Percentiles rank a stretch among this genome's conserved stretches.
These are phyloP conservation scores for Pterobdella sp. DNA, from an alignment of 2,888 invertebrate genomes.

Conservation along the genomic window DNA sequence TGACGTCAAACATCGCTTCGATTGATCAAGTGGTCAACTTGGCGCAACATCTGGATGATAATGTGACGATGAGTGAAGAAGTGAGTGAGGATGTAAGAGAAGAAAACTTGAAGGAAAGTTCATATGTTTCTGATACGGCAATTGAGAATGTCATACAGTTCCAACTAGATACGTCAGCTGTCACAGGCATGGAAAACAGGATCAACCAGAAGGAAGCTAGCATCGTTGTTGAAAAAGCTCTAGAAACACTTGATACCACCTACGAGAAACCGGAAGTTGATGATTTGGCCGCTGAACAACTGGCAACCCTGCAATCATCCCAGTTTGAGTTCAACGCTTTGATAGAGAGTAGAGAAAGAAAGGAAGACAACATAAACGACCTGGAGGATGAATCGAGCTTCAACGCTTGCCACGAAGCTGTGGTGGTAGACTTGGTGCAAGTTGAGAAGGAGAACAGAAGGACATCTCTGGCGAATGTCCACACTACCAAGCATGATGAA, in stretches of 20 bases:
- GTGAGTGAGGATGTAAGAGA: slow-evolving; percentile 34
- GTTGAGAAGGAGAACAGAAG: not conserved
- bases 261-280: not conserved
- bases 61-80: slow-evolving; percentile 28
- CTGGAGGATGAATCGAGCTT: not conserved
- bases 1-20: slow-evolving; percentile 30
- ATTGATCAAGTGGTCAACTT: slow-evolving; percentile 32
- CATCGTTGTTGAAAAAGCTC: slow-evolving; percentile 12
- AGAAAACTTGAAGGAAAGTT: not conserved
- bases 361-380: not conserved
- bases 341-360: not conserved
- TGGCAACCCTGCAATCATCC: not conserved
- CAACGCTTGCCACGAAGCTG: not conserved
- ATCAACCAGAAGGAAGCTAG: slow-evolving; percentile 23
- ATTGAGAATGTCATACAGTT: slow-evolving; percentile 23
- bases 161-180: slow-evolving; percentile 30
- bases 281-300: not conserved
- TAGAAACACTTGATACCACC: slow-evolving; percentile 7
- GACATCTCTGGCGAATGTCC: not conserved
- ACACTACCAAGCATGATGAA: not conserved
- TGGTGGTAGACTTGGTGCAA: not conserved
- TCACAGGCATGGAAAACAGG: slow-evolving; percentile 17
- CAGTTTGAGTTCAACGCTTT: not conserved
- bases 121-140: not conserved
- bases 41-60: slow-evolving; percentile 28